phyloP scores from a whole-genome alignment of 2,113 vertebrate genomes.

The Perca fluviatilis region DNA sequence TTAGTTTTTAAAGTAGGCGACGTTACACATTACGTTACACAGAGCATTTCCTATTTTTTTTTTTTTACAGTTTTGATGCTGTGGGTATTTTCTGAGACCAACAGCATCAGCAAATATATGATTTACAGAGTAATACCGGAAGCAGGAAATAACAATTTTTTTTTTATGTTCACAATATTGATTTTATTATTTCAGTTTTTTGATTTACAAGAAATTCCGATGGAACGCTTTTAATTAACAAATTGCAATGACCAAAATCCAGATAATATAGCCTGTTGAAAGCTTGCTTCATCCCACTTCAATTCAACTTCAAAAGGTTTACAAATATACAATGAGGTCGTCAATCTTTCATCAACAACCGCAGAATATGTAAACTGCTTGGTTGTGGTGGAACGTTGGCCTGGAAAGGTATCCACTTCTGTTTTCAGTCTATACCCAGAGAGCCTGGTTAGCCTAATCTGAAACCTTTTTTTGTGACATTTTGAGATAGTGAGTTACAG shows the following conservation, averaged over 20 bases:
- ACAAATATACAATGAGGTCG: background rate
- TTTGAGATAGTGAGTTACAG: background rate
- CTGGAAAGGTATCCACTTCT: background rate
- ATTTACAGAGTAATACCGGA: background rate
- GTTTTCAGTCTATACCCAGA: conserved; percentile 10
- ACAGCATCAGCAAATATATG: background rate
- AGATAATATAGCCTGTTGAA: background rate
- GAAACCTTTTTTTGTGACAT: conserved; percentile 28
- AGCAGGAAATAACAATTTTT: conserved; percentile 1
- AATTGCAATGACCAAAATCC: background rate
- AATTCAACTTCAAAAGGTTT: background rate
- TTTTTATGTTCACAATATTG: background rate
- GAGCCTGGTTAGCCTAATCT: background rate
- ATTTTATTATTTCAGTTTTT: background rate
- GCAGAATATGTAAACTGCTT: background rate
- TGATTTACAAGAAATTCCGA: background rate
- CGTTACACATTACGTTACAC: background rate
- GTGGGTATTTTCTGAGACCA: too few relatives aligned
- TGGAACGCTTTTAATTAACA: background rate
- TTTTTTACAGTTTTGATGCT: background rate
- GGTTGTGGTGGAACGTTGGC: conserved; percentile 18
- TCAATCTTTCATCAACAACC: background rate
- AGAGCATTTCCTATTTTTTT: background rate
- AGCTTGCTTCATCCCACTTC: background rate
- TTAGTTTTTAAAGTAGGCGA: background rate